A percentile compares a stretch with the other conserved stretches of the same genome.
Evolutionary conservation across 2,113 vertebrate species (phyloP).

Genomic region (Thryonomys swinderianus): DNA sequence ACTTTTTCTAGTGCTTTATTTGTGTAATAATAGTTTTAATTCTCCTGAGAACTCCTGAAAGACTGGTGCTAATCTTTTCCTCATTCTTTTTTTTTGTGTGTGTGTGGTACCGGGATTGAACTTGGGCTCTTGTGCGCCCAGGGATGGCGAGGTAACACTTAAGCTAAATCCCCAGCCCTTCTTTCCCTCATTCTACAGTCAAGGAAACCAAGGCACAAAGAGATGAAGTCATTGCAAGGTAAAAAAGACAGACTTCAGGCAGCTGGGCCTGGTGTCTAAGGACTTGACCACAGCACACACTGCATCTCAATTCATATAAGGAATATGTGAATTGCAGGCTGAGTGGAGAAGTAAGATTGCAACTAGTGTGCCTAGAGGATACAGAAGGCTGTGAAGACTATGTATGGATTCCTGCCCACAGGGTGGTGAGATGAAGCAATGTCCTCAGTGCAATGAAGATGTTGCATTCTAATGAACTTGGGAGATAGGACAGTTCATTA

Average conservation of each 20-base stretch:
- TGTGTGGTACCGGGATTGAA: too few species aligned
- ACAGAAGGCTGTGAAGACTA: not conserved
- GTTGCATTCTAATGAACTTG: not conserved
- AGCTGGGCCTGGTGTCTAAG: not conserved
- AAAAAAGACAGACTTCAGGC: not conserved
- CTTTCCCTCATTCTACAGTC: not conserved
- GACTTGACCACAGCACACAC: not conserved
- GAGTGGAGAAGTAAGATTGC: not conserved
- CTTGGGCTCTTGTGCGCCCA: too few species aligned
- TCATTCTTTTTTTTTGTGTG: too few species aligned
- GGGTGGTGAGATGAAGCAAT: not conserved
- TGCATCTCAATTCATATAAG: not conserved
- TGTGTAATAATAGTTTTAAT: not conserved
- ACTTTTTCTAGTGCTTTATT: not conserved
- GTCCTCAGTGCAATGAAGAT: not conserved
- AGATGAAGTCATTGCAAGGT: not conserved
- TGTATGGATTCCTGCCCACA: not conserved
- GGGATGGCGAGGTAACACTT: too few species aligned
- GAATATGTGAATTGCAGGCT: not conserved
- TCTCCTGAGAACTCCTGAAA: not conserved
- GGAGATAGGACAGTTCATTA: slow-evolving; percentile 63
- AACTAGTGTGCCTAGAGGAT: slow-evolving; percentile 38
- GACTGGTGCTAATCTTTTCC: not conserved
- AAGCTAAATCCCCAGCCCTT: too few species aligned
- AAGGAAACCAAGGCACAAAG: not conserved